These are phyloP conservation scores for Actinemys pallida DNA, from an alignment of 2,113 vertebrate species.

Conservation along the genomic window DNA sequence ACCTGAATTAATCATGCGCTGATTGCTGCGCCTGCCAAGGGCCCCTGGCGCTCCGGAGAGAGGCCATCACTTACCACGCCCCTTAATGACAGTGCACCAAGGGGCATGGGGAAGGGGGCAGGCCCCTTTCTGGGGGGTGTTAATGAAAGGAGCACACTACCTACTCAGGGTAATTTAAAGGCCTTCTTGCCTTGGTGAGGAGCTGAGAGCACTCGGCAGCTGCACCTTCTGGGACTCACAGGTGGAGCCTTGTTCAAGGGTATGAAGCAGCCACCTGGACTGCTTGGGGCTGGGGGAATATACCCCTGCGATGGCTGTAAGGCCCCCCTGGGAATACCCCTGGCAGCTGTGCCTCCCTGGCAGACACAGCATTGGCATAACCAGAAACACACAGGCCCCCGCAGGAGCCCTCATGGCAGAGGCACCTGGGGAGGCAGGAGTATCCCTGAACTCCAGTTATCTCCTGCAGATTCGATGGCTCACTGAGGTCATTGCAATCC, in stretches of 20 bases:
- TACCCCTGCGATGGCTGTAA: not conserved
- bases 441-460: not conserved
- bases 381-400: not conserved
- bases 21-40: constrained; percentile 44
- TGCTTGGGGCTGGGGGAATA: not conserved
- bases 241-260: not conserved
- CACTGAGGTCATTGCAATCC: not conserved
- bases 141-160: not conserved
- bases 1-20: constrained; percentile 11
- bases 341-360: not conserved
- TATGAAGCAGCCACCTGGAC: not conserved
- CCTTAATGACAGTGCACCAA: rapidly evolving
- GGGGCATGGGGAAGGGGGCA: not conserved
- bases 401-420: not conserved
- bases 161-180: rapidly evolving
- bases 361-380: not conserved
- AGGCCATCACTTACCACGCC: rapidly evolving
- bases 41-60: not conserved
- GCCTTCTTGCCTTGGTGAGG: rapidly evolving
- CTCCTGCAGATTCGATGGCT: not conserved
- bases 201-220: rapidly evolving
- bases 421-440: not conserved
- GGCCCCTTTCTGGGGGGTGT: rapidly evolving
- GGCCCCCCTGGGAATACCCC: not conserved
- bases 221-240: rapidly evolving